Evolutionary conservation across 2,113 vertebrate species (phyloP).

Genomic region (Notechis scutatus): DNA sequence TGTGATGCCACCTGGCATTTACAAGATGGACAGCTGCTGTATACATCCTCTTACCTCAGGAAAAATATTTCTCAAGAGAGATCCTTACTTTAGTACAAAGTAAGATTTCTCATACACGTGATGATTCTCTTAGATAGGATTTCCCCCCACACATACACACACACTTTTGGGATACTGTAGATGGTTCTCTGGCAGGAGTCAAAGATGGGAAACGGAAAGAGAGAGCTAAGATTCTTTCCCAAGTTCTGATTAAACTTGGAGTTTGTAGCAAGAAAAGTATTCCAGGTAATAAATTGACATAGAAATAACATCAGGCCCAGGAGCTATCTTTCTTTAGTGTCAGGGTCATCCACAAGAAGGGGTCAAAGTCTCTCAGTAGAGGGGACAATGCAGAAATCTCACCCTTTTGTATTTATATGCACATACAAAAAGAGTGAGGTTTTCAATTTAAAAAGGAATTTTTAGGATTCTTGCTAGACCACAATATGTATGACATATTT

Average conservation of each 20-base stretch:
- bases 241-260: background rate
- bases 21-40: background rate
- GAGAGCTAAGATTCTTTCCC: background rate
- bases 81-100: background rate
- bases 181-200: background rate
- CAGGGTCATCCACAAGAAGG: background rate
- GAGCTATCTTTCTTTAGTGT: background rate
- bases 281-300: background rate
- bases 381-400: background rate
- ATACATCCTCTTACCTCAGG: background rate
- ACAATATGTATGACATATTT: background rate
- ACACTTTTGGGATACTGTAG: background rate
- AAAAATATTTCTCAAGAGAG: background rate
- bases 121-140: background rate
- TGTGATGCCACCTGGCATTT: background rate
- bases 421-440: background rate
- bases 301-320: background rate
- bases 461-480: background rate
- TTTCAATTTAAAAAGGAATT: background rate
- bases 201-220: background rate
- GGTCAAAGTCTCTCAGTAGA: background rate
- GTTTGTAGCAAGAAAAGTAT: background rate
- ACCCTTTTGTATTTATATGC: background rate
- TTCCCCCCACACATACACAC: too few relatives aligned
- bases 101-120: background rate